Evolutionary conservation across 2,888 invertebrate genomes (phyloP), one percentile per base, ranked within the genome.

Genomic region (Carpatolechia fugitivella): DNA sequence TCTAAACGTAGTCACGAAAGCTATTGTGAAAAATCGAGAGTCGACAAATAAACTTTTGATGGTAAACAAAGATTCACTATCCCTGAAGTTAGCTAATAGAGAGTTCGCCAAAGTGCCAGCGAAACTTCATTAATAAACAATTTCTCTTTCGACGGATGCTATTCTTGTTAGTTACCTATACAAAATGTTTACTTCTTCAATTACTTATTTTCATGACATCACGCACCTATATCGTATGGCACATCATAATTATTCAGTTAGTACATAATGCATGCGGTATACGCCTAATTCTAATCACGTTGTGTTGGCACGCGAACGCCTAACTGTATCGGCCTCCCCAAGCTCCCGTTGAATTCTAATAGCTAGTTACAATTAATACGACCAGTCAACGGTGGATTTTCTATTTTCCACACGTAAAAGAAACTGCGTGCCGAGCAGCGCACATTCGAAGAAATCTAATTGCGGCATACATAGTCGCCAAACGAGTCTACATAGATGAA

Each of bases 381-480:
- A 70, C 85, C 89, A 89, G 76, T 88, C 85, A 89, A 89, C 90
- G 82, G 84, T 90, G 85, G 80, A 88, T 86, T 90, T 90, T 90
- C 90, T 89, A 90, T 90, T 90, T 89, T 88, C 86, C 77, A 85
- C 88, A 88, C 87, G 89, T 88, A 89, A 89, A 89, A 88, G 90
- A 89, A 90, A 90, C 82, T 75, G 80, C 83, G 80, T 81, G 77
- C 81, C 83, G 67, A 66, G 70, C 70, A 72, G 74, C 73, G 74
- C 67, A 78, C 77, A 80, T 75, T 78, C 74, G 62, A 83, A 80
- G 86, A 87, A 85, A 86, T 83, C 82, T 81, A 80, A 83, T 81
- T 78, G 75, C 72, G 72, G 70, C 73, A 77, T 66, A 72, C 65
- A 68, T 56, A 46, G 51, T 41, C 31, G 36, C 50, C 33, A 49